These are phyloP conservation scores for Chymomyza amoena DNA, from an alignment of 2,888 invertebrate species.

Conservation along the genomic window DNA sequence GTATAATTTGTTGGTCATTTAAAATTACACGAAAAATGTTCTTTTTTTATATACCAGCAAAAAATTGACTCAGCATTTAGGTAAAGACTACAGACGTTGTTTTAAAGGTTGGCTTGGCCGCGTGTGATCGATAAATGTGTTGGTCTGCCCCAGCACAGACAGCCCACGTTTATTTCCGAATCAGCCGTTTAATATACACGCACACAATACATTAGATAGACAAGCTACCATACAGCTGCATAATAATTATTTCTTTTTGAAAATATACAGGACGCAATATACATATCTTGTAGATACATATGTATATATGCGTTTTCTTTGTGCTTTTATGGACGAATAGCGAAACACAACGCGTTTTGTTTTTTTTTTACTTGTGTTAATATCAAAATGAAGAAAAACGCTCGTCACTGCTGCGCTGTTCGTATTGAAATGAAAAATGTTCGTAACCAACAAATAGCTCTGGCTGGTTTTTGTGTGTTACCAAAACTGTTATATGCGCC, in stretches of 20 bases:
- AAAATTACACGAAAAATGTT: slow-evolving; percentile 30
- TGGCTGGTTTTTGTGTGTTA: slow-evolving; percentile 16
- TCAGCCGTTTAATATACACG: not conserved
- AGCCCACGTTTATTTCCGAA: no score
- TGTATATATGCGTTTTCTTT: slow-evolving; percentile 43
- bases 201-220: not conserved
- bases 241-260: slow-evolving; percentile 9
- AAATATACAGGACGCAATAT: slow-evolving; percentile 9
- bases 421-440: slow-evolving; percentile 69
- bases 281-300: slow-evolving; percentile 22
- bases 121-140: slow-evolving; percentile 29
- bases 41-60: not conserved
- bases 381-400: slow-evolving; percentile 21
- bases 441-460: slow-evolving; percentile 56
- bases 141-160: no score
- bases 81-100: slow-evolving; percentile 11
- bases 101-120: not conserved
- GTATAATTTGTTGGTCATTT: slow-evolving; percentile 51
- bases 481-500: not conserved
- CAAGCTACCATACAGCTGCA: not conserved
- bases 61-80: slow-evolving; percentile 3
- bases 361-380: not conserved
- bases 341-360: slow-evolving; percentile 25
- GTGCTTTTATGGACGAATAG: slow-evolving; percentile 27
- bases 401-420: slow-evolving; percentile 64